Evolutionary conservation across 2,113 vertebrate genomes (phyloP).

Genomic region (Malurus cyaneus): DNA sequence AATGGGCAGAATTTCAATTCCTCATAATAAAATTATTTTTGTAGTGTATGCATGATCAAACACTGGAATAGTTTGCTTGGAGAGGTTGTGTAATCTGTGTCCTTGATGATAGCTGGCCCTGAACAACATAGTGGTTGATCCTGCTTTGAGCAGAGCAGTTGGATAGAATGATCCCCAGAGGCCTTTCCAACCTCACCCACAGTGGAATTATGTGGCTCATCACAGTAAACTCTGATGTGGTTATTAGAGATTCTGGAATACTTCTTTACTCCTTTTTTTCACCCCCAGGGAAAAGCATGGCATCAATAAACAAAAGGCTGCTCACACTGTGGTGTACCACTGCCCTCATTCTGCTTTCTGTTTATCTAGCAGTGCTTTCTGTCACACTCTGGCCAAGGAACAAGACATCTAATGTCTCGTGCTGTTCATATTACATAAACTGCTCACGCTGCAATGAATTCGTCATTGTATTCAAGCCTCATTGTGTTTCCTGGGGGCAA

Average conservation of each 20-base stretch:
- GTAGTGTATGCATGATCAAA: background rate
- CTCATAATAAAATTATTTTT: rapidly evolving
- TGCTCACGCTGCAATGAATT: background rate
- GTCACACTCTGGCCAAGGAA: background rate
- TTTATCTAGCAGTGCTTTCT: background rate
- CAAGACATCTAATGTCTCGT: background rate
- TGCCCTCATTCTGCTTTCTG: background rate
- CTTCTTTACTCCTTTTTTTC: background rate
- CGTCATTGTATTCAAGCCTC: background rate
- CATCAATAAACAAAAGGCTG: background rate
- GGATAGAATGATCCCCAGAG: background rate
- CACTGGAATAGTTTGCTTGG: background rate
- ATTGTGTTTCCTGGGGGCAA: background rate
- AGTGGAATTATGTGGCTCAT: background rate
- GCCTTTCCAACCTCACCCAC: background rate
- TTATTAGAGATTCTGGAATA: background rate
- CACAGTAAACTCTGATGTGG: background rate
- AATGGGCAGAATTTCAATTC: background rate
- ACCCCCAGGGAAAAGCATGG: background rate
- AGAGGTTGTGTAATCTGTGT: background rate
- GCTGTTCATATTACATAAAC: background rate
- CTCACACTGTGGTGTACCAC: background rate
- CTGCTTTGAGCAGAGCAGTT: background rate
- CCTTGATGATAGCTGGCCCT: background rate
- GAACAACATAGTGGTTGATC: background rate